phyloP scores from a whole-genome alignment of 2,113 vertebrate genomes.

The Hyaena hyaena region DNA sequence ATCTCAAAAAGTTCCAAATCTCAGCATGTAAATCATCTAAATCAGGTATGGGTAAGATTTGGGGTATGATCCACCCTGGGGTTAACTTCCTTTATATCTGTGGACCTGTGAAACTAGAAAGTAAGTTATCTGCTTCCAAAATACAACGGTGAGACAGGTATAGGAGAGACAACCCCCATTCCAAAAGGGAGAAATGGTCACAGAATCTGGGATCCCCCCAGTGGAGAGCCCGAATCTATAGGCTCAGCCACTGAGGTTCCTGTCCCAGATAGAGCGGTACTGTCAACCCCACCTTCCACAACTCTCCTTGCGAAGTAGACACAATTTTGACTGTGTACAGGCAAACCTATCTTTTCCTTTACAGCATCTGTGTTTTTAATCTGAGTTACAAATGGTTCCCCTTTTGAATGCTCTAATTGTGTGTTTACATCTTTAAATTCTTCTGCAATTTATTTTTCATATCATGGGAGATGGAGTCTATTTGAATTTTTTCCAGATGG shows the following conservation, averaged over 20 bases:
- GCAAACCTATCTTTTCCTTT: constrained; percentile 23
- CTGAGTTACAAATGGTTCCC: background rate
- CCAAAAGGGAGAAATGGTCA: background rate
- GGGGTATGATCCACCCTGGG: background rate
- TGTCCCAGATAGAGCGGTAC: background rate
- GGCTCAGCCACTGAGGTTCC: too few relatives aligned
- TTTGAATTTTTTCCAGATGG: background rate
- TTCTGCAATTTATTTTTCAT: constrained; percentile 51
- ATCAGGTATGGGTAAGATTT: background rate
- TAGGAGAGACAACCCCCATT: background rate
- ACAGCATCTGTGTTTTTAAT: background rate
- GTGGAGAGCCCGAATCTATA: background rate
- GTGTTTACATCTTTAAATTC: background rate
- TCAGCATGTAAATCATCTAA: background rate
- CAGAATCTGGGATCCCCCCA: background rate
- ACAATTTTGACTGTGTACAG: background rate
- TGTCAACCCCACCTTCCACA: background rate
- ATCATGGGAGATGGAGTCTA: background rate
- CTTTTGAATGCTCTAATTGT: background rate
- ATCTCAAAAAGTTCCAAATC: constrained; percentile 1
- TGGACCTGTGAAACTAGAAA: background rate
- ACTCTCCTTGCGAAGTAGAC: background rate
- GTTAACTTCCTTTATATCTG: background rate
- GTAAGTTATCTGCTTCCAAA: constrained; percentile 8
- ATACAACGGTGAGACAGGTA: background rate